Base-by-base conservation (phyloP, 2,888 invertebrate species). In the Pseudoips prasinana region DNA sequence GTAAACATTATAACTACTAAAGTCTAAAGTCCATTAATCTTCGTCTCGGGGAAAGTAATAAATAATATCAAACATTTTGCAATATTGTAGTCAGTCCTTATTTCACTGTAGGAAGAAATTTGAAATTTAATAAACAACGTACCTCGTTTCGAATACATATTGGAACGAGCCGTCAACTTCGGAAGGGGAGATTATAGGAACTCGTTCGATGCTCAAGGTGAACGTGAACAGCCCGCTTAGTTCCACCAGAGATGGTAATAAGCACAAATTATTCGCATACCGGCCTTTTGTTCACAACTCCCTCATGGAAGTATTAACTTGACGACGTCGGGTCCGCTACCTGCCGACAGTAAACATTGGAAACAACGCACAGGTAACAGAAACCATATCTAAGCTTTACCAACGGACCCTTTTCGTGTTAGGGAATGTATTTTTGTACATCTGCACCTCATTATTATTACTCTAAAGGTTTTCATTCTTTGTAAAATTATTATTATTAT, bases 191-290 rank as follows among this genome's bases (percentile, higher is more conserved):
- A 73, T 75, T 73, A 66, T 63, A 68, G 72, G 66, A 78, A 81
- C 81, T 68, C 73, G 80, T 75, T 75, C 73, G 65, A 57, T 61
- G 63, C 66, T 63, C 84, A 84, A 87, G 83, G 84, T 79, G 74
- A 84, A 77, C 82, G 52, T 55, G 68, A 62, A 61, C 14, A 14
- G 14, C 14, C 14, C 3, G n/a, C n/a, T n/a, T 5, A 5, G 52
- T 68, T 59, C 63, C 51, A 64, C 68, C 68, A 62, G 65, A 70
- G 75, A 75, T 75, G 71, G 70, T 76, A 76, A 73, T 76, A 79
- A 68, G 71, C 63, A 80, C 77, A 72, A 76, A 81, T 79, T 78
- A 79, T 82, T 80, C 76, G 77, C 77, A 80, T 83, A 68, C 78
- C 75, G 63, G 51, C 71, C 77, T 76, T 84, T 81, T 81, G 82